Evolutionary conservation across 1,140 invertebrate genomes (phyloP).

Genomic region (Apis mellifera): DNA sequence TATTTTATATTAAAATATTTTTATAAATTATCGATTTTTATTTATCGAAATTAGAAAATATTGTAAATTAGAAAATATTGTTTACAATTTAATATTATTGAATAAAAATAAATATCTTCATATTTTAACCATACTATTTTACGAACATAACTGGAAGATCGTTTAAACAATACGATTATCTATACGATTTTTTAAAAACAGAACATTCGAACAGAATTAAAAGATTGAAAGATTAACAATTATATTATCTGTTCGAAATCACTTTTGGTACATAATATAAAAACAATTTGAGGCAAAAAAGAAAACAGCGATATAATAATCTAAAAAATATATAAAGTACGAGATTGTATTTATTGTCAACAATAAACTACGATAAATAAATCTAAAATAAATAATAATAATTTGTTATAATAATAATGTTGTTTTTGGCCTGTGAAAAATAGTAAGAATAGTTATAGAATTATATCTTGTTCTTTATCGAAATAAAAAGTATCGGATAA

Average conservation of each 20-base stretch:
- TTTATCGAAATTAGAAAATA: not conserved
- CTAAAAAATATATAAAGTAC: conserved; percentile 58
- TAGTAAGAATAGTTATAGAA: conserved; percentile 46
- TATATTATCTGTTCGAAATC: not conserved
- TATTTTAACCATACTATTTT: not conserved
- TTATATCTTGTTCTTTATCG: conserved; percentile 25
- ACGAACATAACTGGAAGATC: conserved; percentile 2
- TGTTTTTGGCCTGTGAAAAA: conserved; percentile 32
- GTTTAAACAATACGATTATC: not conserved
- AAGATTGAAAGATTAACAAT: not conserved
- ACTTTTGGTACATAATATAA: conserved; percentile 1
- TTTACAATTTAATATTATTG: not conserved
- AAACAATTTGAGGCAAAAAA: conserved; percentile 29
- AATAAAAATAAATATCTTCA: conserved; percentile 18
- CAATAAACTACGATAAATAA: conserved; percentile 66
- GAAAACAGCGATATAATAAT: conserved; percentile 31
- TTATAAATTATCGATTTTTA: not conserved
- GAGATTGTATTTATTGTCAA: conserved; percentile 64
- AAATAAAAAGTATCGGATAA: conserved; percentile 18
- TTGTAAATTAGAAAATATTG: not conserved
- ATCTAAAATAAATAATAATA: not conserved
- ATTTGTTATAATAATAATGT: no score
- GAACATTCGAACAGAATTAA: not conserved
- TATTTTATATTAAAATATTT: not conserved
- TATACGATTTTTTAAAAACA: not conserved